A percentile compares a stretch with the other conserved stretches of the same genome.
Evolutionary conservation across 2,797 vertebrate genomes (phyloP).

Genomic region (Manis crassicaudata): DNA sequence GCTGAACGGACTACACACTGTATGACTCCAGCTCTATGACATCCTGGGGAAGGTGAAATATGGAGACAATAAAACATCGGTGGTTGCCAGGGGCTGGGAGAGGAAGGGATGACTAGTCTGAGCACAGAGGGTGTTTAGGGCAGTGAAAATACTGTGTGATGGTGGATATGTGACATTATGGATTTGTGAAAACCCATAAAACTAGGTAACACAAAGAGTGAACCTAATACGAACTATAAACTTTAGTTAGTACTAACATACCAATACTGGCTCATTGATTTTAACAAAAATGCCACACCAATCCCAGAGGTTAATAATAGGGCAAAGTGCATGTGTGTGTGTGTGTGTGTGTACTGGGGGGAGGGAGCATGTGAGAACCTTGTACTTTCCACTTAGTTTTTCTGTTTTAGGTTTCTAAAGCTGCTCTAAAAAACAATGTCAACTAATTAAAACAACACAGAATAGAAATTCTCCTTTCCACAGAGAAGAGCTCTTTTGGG

Average conservation of each 20-base stretch:
- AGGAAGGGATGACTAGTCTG: background rate
- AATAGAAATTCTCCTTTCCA: background rate
- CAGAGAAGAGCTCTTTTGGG: background rate
- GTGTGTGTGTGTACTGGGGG: too few species aligned
- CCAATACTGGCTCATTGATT: background rate
- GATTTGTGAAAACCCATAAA: background rate
- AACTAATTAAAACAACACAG: background rate
- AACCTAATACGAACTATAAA: accelerated
- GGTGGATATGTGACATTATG: accelerated
- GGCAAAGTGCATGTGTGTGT: too few species aligned
- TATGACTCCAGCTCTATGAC: accelerated
- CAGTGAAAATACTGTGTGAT: accelerated
- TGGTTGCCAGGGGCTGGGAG: background rate
- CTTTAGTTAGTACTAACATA: too few species aligned
- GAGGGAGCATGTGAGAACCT: background rate
- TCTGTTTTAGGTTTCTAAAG: background rate
- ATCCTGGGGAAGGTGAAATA: background rate
- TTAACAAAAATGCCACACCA: accelerated
- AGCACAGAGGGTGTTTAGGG: accelerated
- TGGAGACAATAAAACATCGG: background rate
- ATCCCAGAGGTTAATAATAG: accelerated
- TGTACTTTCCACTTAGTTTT: background rate
- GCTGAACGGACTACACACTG: too few species aligned
- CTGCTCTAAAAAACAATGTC: background rate
- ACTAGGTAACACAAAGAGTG: accelerated